phyloP scores from a whole-genome alignment of 2,797 vertebrate genomes.

The Tangara arthus region DNA sequence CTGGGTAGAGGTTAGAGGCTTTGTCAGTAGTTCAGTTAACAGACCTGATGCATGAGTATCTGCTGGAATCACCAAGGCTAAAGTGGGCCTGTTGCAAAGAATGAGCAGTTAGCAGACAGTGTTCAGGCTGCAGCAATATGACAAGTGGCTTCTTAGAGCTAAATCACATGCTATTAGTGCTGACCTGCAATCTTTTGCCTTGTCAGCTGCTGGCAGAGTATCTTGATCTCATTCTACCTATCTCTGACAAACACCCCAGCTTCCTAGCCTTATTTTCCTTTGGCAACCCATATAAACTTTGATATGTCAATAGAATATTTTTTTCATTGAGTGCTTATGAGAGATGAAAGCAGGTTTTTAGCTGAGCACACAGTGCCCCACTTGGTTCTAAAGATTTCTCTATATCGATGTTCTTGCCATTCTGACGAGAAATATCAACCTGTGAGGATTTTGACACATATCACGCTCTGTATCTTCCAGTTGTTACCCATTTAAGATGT shows the following conservation, averaged over 20 bases:
- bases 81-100: not conserved
- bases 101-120: not conserved
- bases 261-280: conserved; percentile 16
- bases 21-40: not conserved
- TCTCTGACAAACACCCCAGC: conserved; percentile 7
- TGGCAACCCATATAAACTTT: not conserved
- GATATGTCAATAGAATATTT: conserved; percentile 29
- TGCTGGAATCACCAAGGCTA: not conserved
- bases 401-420: not conserved
- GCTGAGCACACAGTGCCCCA: not conserved
- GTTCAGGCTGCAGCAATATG: not conserved
- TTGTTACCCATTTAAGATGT: not conserved
- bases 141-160: conserved; percentile 23
- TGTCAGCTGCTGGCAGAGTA: conserved; percentile 2
- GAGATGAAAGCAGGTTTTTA: conserved; percentile 22
- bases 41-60: not conserved
- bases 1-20: not conserved
- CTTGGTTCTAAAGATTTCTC: conserved; percentile 12
- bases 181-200: conserved; percentile 19
- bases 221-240: not conserved
- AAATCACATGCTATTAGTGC: conserved; percentile 8
- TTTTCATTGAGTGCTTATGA: not conserved
- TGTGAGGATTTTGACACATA: conserved; percentile 11
- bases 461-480: not conserved
- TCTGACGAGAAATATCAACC: conserved; percentile 23